Percentiles rank a stretch among this genome's conserved stretches.
Conservation (phyloP, 2,888 invertebrate species). For the Vanessa cardui region DNA sequence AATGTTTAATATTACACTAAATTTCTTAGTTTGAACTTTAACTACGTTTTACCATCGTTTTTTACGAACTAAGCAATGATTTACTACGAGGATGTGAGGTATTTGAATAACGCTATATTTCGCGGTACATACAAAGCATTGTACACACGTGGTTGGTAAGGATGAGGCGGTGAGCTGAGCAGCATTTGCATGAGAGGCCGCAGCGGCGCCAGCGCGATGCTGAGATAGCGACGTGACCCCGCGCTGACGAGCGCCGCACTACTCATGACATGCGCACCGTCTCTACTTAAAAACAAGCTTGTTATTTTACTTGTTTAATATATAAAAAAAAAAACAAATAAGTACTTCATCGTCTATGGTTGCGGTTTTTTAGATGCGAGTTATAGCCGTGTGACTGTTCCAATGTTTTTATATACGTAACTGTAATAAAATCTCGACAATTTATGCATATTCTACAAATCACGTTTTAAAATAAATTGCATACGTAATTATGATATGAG, state of each 20-base stretch:
- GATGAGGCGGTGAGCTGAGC: neutral
- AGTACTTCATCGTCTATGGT: neutral
- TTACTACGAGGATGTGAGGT: neutral
- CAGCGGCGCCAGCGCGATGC: constrained; percentile 45
- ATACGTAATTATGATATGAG: too few species aligned
- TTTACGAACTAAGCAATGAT: too few species aligned
- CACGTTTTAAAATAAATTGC: too few species aligned
- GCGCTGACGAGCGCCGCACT: constrained; percentile 25
- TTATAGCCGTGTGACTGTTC: neutral
- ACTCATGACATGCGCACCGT: neutral
- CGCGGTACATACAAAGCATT: constrained; percentile 6
- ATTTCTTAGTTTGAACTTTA: too few species aligned
- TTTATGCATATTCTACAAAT: too few species aligned
- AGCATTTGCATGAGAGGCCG: constrained; percentile 42
- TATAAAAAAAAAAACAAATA: neutral
- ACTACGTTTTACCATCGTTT: too few species aligned
- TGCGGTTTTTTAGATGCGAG: neutral
- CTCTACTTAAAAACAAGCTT: neutral
- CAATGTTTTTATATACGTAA: neutral
- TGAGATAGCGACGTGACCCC: constrained; percentile 43
- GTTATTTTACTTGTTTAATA: neutral
- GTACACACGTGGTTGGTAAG: constrained; percentile 19
- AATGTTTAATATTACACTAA: too few species aligned
- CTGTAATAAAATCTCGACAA: too few species aligned
- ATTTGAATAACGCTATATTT: neutral